Evolutionary conservation across 2,888 invertebrate species (phyloP).

Genomic region (Diadromus collaris): DNA sequence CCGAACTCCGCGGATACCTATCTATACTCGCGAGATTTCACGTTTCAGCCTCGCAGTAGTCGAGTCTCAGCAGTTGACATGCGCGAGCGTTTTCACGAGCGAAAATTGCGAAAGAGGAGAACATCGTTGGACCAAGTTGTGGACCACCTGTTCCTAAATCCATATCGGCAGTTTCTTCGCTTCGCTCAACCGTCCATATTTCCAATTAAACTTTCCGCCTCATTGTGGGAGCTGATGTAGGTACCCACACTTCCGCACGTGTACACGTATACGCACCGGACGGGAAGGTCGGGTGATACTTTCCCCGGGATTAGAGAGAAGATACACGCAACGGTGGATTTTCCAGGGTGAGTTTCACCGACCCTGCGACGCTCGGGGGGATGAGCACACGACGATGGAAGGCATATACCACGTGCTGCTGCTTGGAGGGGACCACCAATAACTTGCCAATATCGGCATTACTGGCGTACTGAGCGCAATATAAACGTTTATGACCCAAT

Average conservation of each 20-base stretch:
- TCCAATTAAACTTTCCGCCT: constrained; percentile 75
- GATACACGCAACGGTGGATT: constrained; percentile 57
- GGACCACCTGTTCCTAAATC: constrained; percentile 63
- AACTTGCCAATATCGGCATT: constrained; percentile 79
- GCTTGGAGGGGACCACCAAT: constrained; percentile 71
- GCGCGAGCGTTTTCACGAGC: background rate
- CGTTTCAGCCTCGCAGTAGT: constrained; percentile 3
- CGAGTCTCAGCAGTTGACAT: background rate
- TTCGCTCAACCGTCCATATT: constrained; percentile 64
- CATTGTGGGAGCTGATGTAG: constrained; percentile 31
- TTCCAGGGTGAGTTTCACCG: constrained; percentile 43
- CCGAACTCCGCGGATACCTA: constrained; percentile 30
- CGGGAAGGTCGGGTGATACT: constrained; percentile 62
- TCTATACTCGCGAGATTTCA: constrained; percentile 30
- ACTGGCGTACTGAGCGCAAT: constrained; percentile 78
- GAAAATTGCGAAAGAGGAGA: background rate
- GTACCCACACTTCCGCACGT: constrained; percentile 18
- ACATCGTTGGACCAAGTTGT: constrained; percentile 47
- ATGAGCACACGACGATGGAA: constrained; percentile 60
- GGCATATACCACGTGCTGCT: constrained; percentile 47
- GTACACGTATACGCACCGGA: constrained; percentile 32
- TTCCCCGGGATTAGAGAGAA: constrained; percentile 72
- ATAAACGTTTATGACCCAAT: constrained; percentile 79
- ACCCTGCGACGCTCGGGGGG: constrained; percentile 57
- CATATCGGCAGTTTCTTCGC: constrained; percentile 57